Percentiles rank a stretch among this genome's conserved stretches.
phyloP scores from a whole-genome alignment of 2,113 vertebrate genomes.

The Ophthalmotilapia sp. region DNA sequence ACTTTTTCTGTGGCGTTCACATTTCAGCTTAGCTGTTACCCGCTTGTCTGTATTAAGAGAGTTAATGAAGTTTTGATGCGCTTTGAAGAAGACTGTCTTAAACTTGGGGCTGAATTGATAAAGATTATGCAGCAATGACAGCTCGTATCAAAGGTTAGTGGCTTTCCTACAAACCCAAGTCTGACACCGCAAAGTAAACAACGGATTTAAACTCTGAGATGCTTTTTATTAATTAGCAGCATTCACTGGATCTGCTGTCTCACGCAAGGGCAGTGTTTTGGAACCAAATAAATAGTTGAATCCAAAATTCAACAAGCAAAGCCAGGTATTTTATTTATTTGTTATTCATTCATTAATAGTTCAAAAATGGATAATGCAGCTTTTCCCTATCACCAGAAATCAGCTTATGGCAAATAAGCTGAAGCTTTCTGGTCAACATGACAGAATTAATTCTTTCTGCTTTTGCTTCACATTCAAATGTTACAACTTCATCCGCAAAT shows the following conservation, averaged over 20 bases:
- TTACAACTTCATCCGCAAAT: background rate
- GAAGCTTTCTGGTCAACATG: background rate
- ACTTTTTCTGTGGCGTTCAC: conserved; percentile 21
- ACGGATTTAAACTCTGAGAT: conserved; percentile 28
- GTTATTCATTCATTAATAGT: background rate
- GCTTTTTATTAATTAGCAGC: conserved; percentile 28
- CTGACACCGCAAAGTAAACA: conserved; percentile 39
- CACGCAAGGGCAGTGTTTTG: background rate
- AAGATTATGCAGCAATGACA: conserved; percentile 46
- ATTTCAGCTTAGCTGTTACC: conserved; percentile 18
- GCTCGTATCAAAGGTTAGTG: conserved; percentile 45
- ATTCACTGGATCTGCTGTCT: background rate
- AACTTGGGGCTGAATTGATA: conserved; percentile 38
- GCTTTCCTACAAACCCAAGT: conserved; percentile 13
- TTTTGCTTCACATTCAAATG: background rate
- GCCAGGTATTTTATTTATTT: background rate
- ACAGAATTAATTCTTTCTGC: background rate
- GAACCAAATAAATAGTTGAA: background rate
- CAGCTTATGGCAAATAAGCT: background rate
- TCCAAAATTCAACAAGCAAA: background rate
- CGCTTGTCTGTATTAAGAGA: conserved; percentile 16
- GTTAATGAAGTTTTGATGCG: conserved; percentile 59
- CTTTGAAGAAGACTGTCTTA: too few relatives aligned
- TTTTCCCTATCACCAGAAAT: background rate
- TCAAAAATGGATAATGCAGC: background rate